Evolutionary conservation across 1,140 invertebrate genomes (phyloP).

Genomic region (Drosophila bocki): DNA sequence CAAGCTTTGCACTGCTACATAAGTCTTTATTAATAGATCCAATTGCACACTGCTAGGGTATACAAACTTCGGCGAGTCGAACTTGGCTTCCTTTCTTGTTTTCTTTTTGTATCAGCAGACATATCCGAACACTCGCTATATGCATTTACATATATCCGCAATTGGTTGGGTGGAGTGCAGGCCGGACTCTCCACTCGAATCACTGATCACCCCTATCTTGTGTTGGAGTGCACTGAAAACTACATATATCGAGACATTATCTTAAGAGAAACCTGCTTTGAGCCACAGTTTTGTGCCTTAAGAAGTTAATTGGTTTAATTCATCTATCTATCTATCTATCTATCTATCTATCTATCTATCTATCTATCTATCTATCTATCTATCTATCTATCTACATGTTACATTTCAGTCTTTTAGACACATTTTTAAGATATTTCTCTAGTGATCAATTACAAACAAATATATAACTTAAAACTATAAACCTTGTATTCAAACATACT

Average conservation of each 20-base stretch:
- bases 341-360: no score
- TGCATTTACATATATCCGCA: constrained; percentile 5
- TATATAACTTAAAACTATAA: no score
- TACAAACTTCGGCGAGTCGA: no score
- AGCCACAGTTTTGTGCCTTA: neutral
- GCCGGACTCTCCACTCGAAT: constrained; percentile 52
- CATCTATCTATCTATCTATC: neutral
- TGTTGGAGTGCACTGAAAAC: constrained; percentile 28
- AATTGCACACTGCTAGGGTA: no score
- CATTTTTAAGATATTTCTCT: no score
- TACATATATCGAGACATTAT: neutral
- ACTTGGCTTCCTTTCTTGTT: neutral
- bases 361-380: no score
- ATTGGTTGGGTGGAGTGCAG: constrained; percentile 13
- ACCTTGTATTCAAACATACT: no score
- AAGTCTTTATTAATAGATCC: no score
- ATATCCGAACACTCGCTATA: constrained; percentile 64
- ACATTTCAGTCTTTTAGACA: no score
- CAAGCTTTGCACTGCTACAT: no score
- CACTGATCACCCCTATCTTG: constrained; percentile 54
- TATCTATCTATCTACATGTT: no score
- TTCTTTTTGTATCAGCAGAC: constrained; percentile 40
- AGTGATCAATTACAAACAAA: no score
- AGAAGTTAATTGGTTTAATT: neutral
- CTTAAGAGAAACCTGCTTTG: neutral